Evolutionary conservation across 2,113 vertebrate species (phyloP).

Genomic region (Cyanoliseus patagonus): DNA sequence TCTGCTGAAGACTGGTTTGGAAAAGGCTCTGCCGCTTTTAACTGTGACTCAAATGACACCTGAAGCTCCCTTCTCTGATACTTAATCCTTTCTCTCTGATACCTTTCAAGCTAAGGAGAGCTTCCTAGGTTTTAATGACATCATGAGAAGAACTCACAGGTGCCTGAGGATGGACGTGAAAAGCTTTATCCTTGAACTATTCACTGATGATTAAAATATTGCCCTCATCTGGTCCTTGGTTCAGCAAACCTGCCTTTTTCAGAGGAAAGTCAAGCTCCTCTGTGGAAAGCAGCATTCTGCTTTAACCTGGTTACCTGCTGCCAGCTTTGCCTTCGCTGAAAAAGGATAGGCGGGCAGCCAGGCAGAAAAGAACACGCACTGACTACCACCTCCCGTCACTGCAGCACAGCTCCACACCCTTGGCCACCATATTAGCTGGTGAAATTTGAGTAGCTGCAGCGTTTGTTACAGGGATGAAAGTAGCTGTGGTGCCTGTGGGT

Average conservation of each 20-base stretch:
- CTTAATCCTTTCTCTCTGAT: neutral
- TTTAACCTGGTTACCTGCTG: neutral
- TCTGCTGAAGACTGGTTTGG: neutral
- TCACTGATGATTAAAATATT: neutral
- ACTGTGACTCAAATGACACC: neutral
- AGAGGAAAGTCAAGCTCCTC: neutral
- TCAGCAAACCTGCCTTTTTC: neutral
- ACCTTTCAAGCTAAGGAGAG: neutral
- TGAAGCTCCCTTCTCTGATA: neutral
- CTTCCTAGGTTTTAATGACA: neutral
- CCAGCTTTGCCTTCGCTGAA: neutral
- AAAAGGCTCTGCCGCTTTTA: neutral
- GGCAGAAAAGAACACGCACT: neutral
- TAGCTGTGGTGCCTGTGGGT: neutral
- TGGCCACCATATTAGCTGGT: neutral
- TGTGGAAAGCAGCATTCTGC: neutral
- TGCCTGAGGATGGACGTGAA: neutral
- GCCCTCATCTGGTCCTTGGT: neutral
- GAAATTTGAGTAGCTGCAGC: neutral
- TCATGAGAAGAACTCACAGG: neutral
- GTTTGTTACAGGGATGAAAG: neutral
- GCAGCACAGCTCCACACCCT: neutral
- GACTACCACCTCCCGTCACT: neutral
- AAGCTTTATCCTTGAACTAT: conserved; percentile 2
- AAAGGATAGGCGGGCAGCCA: neutral